Conservation (phyloP, 2,113 vertebrate species). For the Equus przewalskii region DNA sequence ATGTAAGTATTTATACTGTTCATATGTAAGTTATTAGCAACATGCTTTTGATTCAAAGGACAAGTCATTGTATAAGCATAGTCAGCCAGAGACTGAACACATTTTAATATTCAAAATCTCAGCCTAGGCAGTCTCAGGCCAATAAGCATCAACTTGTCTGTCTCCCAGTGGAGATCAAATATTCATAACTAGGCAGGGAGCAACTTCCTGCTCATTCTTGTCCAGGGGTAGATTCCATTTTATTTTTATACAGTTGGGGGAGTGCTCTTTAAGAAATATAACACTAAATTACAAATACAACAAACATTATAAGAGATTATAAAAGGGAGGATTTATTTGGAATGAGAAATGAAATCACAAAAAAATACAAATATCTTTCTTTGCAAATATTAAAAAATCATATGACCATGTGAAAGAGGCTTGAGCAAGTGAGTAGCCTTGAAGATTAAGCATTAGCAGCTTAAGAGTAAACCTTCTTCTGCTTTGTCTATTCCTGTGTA, state of each 20-base stretch:
- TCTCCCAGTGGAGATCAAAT: neutral
- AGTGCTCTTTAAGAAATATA: neutral
- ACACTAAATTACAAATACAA: neutral
- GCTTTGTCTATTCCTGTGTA: neutral
- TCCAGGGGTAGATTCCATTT: neutral
- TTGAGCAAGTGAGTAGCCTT: neutral
- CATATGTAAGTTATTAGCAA: slow-evolving; percentile 66
- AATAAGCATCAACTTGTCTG: neutral
- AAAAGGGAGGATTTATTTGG: neutral
- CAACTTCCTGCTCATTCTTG: neutral
- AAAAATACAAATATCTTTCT: neutral
- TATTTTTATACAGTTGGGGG: neutral
- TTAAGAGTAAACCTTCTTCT: slow-evolving; percentile 2
- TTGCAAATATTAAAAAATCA: slow-evolving; percentile 60
- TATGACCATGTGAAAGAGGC: neutral
- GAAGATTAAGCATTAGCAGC: neutral
- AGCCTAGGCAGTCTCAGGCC: neutral
- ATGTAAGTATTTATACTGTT: slow-evolving; percentile 43
- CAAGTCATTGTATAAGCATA: slow-evolving; percentile 46
- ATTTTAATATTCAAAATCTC: slow-evolving; percentile 65
- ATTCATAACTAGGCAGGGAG: neutral
- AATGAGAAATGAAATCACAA: slow-evolving; percentile 36
- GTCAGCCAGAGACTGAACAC: slow-evolving; percentile 36
- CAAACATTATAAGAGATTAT: slow-evolving; percentile 38
- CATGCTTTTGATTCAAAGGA: slow-evolving; percentile 62